These are phyloP conservation scores for Pachydiplax longipennis DNA, from an alignment of 2,888 invertebrate genomes.

Conservation along the genomic window DNA sequence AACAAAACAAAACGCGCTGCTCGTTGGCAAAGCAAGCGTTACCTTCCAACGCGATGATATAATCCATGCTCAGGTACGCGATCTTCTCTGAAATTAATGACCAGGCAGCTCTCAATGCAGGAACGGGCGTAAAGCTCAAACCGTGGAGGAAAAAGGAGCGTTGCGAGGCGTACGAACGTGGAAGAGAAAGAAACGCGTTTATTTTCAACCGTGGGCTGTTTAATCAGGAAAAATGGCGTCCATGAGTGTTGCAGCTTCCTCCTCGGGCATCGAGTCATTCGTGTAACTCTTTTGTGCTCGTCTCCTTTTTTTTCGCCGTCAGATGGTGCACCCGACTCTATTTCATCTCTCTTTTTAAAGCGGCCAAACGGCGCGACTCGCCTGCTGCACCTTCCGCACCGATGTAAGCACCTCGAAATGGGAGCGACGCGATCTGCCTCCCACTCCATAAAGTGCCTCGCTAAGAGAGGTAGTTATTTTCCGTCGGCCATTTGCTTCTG, in stretches of 20 bases:
- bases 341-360: background rate
- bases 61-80: background rate
- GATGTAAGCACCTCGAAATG: constrained; percentile 31
- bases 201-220: background rate
- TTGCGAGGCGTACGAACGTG: too few relatives aligned
- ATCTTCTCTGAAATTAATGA: background rate
- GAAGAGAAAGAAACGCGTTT: background rate
- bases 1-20: background rate
- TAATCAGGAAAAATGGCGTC: constrained; percentile 29
- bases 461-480: background rate
- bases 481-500: background rate
- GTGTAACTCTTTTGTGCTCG: background rate
- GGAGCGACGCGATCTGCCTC: background rate
- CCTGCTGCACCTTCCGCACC: background rate
- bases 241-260: background rate
- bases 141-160: background rate
- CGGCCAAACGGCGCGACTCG: background rate
- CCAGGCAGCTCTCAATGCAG: background rate
- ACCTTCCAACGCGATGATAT: background rate
- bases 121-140: background rate
- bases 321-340: background rate
- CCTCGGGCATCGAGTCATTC: constrained; percentile 21
- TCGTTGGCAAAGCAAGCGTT: background rate
- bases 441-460: constrained; percentile 40
- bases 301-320: background rate